These are phyloP conservation scores for Vimba vimba DNA, from an alignment of 2,113 vertebrate genomes.

Conservation along the genomic window DNA sequence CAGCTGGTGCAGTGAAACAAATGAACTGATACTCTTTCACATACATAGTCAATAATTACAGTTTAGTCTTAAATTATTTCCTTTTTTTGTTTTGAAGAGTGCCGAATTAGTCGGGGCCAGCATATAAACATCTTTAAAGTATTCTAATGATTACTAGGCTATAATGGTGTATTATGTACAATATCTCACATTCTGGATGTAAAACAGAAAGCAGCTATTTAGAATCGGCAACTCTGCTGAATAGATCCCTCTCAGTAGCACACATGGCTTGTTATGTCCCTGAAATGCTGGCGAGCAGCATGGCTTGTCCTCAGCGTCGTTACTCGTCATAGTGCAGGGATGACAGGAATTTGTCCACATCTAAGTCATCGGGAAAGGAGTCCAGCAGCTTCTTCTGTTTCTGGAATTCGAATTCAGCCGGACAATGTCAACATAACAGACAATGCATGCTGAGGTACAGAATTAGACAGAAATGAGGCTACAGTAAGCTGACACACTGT, in stretches of 20 bases:
- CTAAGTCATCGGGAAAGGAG: constrained; percentile 93
- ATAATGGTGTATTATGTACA: constrained; percentile 24
- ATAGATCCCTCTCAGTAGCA: background rate
- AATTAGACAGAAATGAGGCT: constrained; percentile 5
- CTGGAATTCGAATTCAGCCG: constrained; percentile 66
- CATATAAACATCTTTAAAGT: background rate
- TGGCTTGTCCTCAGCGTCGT: constrained; percentile 61
- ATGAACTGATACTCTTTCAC: background rate
- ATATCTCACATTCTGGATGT: constrained; percentile 27
- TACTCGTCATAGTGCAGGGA: constrained; percentile 95
- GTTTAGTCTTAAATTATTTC: background rate
- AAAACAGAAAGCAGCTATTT: constrained; percentile 32
- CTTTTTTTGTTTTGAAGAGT: constrained; percentile 16
- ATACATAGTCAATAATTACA: background rate
- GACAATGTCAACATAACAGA: background rate
- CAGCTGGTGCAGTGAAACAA: background rate
- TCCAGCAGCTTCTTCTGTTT: constrained; percentile 87
- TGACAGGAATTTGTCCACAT: constrained; percentile 97
- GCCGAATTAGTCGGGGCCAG: background rate
- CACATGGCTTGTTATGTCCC: constrained; percentile 17
- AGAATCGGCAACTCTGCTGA: background rate
- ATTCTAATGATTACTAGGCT: constrained; percentile 10
- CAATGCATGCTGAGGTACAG: background rate
- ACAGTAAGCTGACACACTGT: background rate
- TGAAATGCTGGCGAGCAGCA: background rate